phyloP scores from a whole-genome alignment of 2,888 invertebrate genomes.

The Epinotia brunnichana region DNA sequence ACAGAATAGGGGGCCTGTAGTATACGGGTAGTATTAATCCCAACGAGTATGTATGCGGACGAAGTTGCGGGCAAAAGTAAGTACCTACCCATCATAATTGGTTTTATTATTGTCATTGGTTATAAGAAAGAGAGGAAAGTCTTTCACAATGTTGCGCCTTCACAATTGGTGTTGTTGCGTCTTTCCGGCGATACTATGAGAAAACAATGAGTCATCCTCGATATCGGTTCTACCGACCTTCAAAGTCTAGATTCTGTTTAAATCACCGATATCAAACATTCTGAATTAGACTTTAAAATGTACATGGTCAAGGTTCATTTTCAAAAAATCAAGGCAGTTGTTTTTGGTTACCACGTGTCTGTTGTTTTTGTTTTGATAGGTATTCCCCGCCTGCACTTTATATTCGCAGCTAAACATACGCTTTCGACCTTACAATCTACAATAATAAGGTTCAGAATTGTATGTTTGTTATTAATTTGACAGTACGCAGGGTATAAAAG shows the following conservation, averaged over 20 bases:
- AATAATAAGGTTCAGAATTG: not conserved
- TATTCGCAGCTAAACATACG: too few species aligned
- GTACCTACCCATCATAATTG: too few species aligned
- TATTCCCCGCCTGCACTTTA: not conserved
- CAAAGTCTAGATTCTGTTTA: not conserved
- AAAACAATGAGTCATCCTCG: not conserved
- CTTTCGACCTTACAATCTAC: not conserved
- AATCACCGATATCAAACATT: not conserved
- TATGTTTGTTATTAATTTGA: not conserved
- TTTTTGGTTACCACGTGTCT: not conserved
- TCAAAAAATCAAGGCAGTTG: not conserved
- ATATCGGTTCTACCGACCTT: not conserved
- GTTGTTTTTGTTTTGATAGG: not conserved
- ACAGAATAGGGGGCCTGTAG: too few species aligned
- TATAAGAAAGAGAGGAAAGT: too few species aligned
- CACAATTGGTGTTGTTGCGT: not conserved
- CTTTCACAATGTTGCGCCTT: not conserved
- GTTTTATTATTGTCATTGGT: too few species aligned
- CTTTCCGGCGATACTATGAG: not conserved
- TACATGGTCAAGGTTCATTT: not conserved
- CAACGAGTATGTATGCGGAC: too few species aligned
- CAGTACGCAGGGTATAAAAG: slow-evolving; percentile 1
- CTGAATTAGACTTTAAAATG: not conserved
- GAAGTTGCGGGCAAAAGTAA: too few species aligned
- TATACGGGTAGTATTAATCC: too few species aligned